Evolutionary conservation across 2,888 invertebrate species (phyloP).

Genomic region (Pomacea canaliculata): DNA sequence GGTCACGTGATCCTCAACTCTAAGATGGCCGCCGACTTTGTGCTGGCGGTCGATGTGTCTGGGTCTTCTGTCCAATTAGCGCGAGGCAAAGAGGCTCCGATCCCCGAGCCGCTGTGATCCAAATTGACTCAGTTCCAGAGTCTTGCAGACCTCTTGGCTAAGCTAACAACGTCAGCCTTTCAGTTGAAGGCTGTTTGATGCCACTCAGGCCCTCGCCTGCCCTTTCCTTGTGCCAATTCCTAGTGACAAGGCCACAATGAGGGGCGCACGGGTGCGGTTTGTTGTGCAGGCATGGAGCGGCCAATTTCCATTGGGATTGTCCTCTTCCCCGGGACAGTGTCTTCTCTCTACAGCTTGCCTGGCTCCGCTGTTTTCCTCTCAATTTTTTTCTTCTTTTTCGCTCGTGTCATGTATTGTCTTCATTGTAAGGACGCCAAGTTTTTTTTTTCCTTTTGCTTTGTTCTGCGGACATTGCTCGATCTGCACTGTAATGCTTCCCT

Average conservation of each 20-base stretch:
- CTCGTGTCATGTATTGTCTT: background rate
- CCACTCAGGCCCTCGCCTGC: background rate
- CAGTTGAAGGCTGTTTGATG: background rate
- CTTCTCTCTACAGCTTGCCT: background rate
- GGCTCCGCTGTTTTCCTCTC: no score
- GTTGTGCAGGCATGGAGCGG: background rate
- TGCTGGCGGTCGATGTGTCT: background rate
- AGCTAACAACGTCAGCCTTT: background rate
- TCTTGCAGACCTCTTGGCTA: background rate
- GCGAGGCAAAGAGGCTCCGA: background rate
- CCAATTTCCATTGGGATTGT: background rate
- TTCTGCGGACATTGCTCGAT: no score
- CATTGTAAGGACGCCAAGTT: background rate
- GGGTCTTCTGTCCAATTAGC: constrained; percentile 2
- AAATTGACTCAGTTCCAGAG: constrained; percentile 3
- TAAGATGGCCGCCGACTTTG: no score
- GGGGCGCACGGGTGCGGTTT: background rate
- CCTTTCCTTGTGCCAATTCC: background rate
- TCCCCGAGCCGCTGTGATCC: background rate
- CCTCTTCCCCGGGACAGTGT: background rate
- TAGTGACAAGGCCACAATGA: background rate
- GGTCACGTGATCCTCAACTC: no score
- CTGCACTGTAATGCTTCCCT: no score
- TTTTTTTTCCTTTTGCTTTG: no score
- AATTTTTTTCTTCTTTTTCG: no score